Percentiles rank a stretch among this genome's conserved stretches.
Conservation (phyloP, 2,888 invertebrate species). For the Strigamia crassipes region DNA sequence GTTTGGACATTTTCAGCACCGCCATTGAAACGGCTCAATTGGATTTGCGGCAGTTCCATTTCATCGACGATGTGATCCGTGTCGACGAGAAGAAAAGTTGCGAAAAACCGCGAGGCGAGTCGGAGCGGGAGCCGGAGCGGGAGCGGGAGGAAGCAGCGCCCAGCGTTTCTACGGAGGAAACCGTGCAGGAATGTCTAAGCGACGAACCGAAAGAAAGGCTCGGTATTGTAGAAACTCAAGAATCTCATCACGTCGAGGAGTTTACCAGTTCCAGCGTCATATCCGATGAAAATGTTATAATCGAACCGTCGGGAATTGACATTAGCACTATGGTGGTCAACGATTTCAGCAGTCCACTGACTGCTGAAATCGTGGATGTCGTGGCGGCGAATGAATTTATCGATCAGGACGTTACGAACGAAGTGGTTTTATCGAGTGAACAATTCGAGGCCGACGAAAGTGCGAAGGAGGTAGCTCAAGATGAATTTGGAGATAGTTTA, state of each 20-base stretch:
- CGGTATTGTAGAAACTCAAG: neutral
- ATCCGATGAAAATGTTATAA: conserved; percentile 49
- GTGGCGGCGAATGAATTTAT: conserved; percentile 43
- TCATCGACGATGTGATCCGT: conserved; percentile 43
- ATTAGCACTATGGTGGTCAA: conserved; percentile 52
- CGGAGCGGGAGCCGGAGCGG: neutral
- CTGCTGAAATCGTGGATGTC: too few species aligned
- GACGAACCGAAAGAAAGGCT: neutral
- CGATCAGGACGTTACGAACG: conserved; percentile 1
- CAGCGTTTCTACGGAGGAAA: neutral
- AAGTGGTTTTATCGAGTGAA: neutral
- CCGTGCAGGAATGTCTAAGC: neutral
- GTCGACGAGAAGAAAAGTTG: neutral
- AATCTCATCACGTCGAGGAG: neutral
- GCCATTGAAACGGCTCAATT: conserved; percentile 61
- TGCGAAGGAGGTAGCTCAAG: neutral
- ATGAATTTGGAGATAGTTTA: neutral
- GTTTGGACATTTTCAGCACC: conserved; percentile 65
- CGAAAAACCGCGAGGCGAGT: neutral
- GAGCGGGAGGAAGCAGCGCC: neutral
- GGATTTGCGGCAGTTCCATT: conserved; percentile 45
- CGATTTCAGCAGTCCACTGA: conserved; percentile 54
- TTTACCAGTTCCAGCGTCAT: neutral
- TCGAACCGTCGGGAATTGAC: conserved; percentile 51
- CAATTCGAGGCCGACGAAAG: conserved; percentile 19